phyloP scores from a whole-genome alignment of 1,140 invertebrate species.

The Caenorhabditis briggsae region DNA sequence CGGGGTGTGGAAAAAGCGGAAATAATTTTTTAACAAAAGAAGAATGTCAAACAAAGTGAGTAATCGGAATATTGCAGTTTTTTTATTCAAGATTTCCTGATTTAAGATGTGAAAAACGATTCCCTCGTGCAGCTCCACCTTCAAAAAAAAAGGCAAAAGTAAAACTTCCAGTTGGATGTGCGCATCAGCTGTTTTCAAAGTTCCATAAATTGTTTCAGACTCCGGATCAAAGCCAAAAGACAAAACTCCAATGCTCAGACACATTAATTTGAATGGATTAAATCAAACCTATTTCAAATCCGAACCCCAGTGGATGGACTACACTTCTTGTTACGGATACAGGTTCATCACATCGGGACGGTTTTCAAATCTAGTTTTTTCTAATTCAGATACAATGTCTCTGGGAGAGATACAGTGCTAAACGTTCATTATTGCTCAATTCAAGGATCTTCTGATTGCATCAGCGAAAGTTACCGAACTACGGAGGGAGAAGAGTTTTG shows the following conservation, averaged over 20 bases:
- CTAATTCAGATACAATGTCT: conserved; percentile 63
- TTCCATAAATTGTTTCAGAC: conserved; percentile 27
- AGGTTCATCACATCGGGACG: conserved; percentile 3
- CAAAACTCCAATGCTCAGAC: conserved; percentile 64
- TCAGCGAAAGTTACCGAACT: conserved; percentile 54
- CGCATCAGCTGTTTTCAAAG: neutral
- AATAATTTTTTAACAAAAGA: conserved; percentile 71
- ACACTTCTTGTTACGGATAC: conserved; percentile 63
- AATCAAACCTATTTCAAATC: conserved; percentile 64
- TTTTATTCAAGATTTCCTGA: neutral
- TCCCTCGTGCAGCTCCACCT: conserved; percentile 35
- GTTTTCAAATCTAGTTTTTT: neutral
- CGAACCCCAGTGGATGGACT: conserved; percentile 67
- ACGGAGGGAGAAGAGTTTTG: conserved; percentile 64
- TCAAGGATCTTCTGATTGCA: conserved; percentile 44
- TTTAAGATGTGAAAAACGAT: conserved; percentile 57
- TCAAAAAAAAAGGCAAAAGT: conserved; percentile 12
- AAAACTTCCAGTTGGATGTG: conserved; percentile 52
- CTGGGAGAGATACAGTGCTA: conserved; percentile 60
- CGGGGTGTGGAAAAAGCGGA: conserved; percentile 72
- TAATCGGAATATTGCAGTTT: neutral
- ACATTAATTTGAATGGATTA: conserved; percentile 61
- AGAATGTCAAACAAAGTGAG: conserved; percentile 68
- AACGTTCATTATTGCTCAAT: conserved; percentile 64
- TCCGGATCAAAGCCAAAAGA: conserved; percentile 61